Base-by-base conservation (phyloP, 1,140 invertebrate genomes). In the Heliconius congener region DNA sequence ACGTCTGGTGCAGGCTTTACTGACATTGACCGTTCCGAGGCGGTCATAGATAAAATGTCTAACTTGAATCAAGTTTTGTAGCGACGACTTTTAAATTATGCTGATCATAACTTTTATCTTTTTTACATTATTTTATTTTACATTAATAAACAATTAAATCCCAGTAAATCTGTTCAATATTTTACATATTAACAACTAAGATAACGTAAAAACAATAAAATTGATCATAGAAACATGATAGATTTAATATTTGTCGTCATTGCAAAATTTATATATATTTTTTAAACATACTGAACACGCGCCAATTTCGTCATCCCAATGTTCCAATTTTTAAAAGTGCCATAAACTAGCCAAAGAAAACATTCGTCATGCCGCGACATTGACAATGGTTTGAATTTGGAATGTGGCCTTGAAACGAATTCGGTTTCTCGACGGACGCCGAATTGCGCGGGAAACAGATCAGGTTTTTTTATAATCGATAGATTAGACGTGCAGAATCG, bases 361-460 rank as follows among this genome's bases (percentile, higher is more conserved):
- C 85, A 90, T 90, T 86, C 84, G 87, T 90, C 89, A 90, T 88
- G 79, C 78, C 76, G 78, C 73, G 92, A 93, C 92, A 93, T 93
- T 93, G 91, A 92, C 91, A 93, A 91, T 92, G 91, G 87, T 90
- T 90, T 89, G 88, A 90, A 91, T 85, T 85, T 89, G 90, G 91
- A 89, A 93, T 93, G 92, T 85, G 91, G 88, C 92, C 92, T 93
- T 93, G 92, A 87, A 86, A 84, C 87, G 87, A 88, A 88, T 91
- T 92, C 91, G 90, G 87, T 88, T 87, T 85, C 87, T 89, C 88
- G 87, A 84, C 84, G 83, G 86, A 86, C 85, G 85, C 81, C 81
- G 86, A 87, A 89, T 90, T 83, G 88, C 88, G 88, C 91, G 90
- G 90, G 90, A 93, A 91, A 87, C 87, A 91, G 86, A 90, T 88